Evolutionary conservation across 2,113 vertebrate species (phyloP).

Genomic region (Coreoperca whiteheadi): DNA sequence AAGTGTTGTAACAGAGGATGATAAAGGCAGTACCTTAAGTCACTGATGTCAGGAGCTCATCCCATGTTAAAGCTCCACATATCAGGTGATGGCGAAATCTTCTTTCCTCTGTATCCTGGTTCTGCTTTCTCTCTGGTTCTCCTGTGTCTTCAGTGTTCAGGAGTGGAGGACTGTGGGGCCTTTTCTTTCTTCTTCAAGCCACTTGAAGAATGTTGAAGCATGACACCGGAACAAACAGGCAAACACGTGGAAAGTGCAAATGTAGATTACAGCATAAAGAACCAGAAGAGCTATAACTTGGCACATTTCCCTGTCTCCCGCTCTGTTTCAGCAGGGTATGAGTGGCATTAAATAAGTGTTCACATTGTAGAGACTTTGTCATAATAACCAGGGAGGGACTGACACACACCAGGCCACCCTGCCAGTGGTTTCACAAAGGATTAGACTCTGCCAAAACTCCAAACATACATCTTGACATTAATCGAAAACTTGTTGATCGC

Average conservation of each 20-base stretch:
- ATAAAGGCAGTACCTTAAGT: slow-evolving; percentile 47
- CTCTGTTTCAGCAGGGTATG: slow-evolving; percentile 9
- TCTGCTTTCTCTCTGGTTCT: not conserved
- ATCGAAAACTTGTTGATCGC: slow-evolving; percentile 56
- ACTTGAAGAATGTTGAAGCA: not conserved
- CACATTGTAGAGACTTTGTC: slow-evolving; percentile 50
- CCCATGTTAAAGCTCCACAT: slow-evolving; percentile 64
- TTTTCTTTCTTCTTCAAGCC: slow-evolving; percentile 15
- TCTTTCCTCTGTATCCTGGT: not conserved
- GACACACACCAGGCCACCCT: slow-evolving; percentile 65
- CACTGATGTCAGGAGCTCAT: slow-evolving; percentile 62
- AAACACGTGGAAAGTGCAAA: not conserved
- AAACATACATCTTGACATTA: slow-evolving; percentile 61
- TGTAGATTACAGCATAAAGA: not conserved
- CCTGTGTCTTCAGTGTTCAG: slow-evolving; percentile 24
- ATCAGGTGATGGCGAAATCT: slow-evolving; percentile 42
- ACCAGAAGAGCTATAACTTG: slow-evolving; percentile 1
- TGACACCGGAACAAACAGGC: not conserved
- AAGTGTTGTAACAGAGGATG: slow-evolving; percentile 15
- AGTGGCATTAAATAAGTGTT: slow-evolving; percentile 45
- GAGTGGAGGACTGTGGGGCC: slow-evolving; percentile 16
- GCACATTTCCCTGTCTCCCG: slow-evolving; percentile 5
- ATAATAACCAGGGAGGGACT: slow-evolving; percentile 55
- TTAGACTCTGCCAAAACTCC: slow-evolving; percentile 57
- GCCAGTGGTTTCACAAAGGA: slow-evolving; percentile 45